Evolutionary conservation across 2,113 vertebrate species (phyloP).

Genomic region (Athene cunicularia): DNA sequence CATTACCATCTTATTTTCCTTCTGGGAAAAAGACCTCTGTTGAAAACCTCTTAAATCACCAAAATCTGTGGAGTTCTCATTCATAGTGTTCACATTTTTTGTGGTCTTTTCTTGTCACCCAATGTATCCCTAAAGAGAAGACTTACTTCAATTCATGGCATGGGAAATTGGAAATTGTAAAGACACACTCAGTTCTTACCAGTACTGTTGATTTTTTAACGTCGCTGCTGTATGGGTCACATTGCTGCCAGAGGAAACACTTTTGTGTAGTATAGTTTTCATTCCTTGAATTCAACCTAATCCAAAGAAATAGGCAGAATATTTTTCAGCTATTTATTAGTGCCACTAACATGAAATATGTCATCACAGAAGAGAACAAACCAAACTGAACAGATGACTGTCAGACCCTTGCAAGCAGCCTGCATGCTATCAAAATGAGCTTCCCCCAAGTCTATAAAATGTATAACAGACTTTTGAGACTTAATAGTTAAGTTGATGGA

Average conservation of each 20-base stretch:
- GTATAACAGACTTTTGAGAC: conserved; percentile 5
- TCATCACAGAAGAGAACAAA: not conserved
- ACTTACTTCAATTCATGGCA: not conserved
- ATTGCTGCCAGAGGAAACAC: not conserved
- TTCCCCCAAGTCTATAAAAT: conserved; percentile 12
- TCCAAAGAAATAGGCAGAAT: not conserved
- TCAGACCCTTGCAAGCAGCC: not conserved
- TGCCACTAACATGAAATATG: not conserved
- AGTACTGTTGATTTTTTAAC: not conserved
- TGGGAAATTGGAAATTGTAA: not conserved
- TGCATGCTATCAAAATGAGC: not conserved
- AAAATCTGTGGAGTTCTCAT: not conserved
- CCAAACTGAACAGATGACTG: not conserved
- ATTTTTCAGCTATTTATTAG: not conserved
- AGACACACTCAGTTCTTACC: rapidly evolving
- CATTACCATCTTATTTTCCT: not conserved
- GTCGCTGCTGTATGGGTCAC: not conserved
- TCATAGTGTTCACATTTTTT: not conserved
- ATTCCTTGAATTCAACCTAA: not conserved
- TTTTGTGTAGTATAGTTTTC: not conserved
- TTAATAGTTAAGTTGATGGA: conserved; percentile 7
- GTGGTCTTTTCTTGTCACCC: not conserved
- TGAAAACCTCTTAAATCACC: not conserved
- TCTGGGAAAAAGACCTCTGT: not conserved
- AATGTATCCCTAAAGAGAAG: not conserved